phyloP scores from a whole-genome alignment of 2,888 invertebrate genomes.

The Drosophila fulvimacula region DNA sequence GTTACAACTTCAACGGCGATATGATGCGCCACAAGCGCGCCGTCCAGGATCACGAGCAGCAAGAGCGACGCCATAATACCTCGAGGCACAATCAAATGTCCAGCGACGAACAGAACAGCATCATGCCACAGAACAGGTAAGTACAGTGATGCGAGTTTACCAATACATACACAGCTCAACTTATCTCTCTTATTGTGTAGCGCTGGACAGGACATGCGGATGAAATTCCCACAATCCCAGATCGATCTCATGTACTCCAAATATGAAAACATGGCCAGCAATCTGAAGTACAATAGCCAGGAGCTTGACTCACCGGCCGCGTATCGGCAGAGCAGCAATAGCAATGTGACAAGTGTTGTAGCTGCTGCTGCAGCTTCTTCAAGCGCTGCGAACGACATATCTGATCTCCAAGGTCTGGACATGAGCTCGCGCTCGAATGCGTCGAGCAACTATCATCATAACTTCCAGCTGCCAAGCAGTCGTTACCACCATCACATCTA shows the following conservation, averaged over 20 bases:
- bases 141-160: constrained; percentile 64
- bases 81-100: constrained; percentile 86
- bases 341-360: constrained; percentile 68
- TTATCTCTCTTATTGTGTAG: constrained; percentile 46
- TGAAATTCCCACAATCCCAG: constrained; percentile 86
- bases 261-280: constrained; percentile 84
- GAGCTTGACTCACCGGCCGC: constrained; percentile 84
- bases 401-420: constrained; percentile 88
- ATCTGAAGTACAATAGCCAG: constrained; percentile 84
- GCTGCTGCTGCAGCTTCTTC: constrained; percentile 65
- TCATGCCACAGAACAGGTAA: constrained; percentile 87
- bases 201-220: constrained; percentile 85
- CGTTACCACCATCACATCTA: constrained; percentile 88
- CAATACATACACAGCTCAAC: background rate
- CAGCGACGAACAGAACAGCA: constrained; percentile 87
- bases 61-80: constrained; percentile 84
- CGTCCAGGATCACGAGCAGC: constrained; percentile 79
- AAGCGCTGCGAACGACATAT: constrained; percentile 81
- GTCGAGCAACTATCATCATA: constrained; percentile 86
- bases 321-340: constrained; percentile 80
- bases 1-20: constrained; percentile 86
- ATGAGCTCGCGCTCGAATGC: constrained; percentile 88
- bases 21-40: constrained; percentile 83
- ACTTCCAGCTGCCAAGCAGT: constrained; percentile 85
- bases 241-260: constrained; percentile 87